Evolutionary conservation across 2,113 vertebrate species (phyloP), one percentile per base, ranked within the genome.

Genomic region (Osmerus mordax): DNA sequence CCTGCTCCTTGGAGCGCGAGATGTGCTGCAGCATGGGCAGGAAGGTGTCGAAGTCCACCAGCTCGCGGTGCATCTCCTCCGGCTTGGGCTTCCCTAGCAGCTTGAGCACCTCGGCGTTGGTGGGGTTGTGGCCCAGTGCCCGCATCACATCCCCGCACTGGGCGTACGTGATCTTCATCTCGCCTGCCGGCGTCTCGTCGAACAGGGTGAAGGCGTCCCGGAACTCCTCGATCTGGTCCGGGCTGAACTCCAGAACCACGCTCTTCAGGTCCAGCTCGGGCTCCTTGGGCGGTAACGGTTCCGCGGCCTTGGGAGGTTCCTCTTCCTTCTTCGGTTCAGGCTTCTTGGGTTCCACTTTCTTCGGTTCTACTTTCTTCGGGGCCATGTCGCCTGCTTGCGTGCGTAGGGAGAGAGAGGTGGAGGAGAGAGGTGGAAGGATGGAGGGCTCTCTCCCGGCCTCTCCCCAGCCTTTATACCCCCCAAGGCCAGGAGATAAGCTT

Each of bases 81-180:
- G 91, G 78, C 66, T 93, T 97, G 12, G 97, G 96, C 75, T 95
- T 94, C 55, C 96, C 97, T 81, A 99, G 92, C 71, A 99, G 90
- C 12, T 92, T 95, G 76, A 97, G 83, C 25, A 99, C 97, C 25
- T 99, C 97, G 0, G 93, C 91, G 0, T 99, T 99, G 87, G 96
- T 98, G 16, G 97, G 97, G 86, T 99, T 99, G 91, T 99, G 96
- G 5, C 97, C 97, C 0, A 99, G 92, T 0, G 97, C 97, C 9
- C 97, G 88, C 25, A 99, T 91, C 25, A 99, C 94, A 0, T 99
- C 97, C 0, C 97, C 97, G 0, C 97, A 98, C 84, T 99, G 97
- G 0, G 89, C 87, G 0, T 89, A 97, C 21, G 86, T 90, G 86
- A 99, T 97, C 92, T 98, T 98, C 97, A 98, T 93, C 81, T 95